These are phyloP conservation scores for Agrochola circellaris DNA, from an alignment of 2,888 invertebrate species.

Conservation along the genomic window DNA sequence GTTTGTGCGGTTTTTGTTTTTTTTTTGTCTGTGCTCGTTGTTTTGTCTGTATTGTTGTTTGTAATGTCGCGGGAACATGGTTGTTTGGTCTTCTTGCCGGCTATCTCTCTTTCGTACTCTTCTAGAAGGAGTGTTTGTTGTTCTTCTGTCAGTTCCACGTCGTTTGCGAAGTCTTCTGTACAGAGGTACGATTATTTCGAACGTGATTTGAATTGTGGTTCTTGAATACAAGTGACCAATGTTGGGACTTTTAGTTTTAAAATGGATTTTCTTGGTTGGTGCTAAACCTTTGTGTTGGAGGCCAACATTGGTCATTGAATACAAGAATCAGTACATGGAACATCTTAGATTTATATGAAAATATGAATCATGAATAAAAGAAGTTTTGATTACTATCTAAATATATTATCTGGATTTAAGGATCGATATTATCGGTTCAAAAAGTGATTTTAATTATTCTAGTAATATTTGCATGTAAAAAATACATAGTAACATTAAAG, in stretches of 20 bases:
- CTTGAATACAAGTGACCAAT: constrained; percentile 32
- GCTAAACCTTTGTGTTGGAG: not conserved
- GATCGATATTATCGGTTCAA: not conserved
- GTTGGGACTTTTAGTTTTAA: not conserved
- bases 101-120: constrained; percentile 92
- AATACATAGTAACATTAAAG: constrained; percentile 15
- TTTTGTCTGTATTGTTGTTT: constrained; percentile 82
- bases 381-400: not conserved
- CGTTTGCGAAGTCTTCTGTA: constrained; percentile 92
- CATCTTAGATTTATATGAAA: constrained; percentile 28
- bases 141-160: constrained; percentile 93
- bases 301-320: constrained; percentile 35
- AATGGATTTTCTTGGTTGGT: not conserved
- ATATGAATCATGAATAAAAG: constrained; percentile 55
- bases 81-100: constrained; percentile 83
- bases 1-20: constrained; percentile 75
- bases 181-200: constrained; percentile 65
- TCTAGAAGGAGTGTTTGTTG: constrained; percentile 92
- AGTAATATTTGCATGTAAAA: not conserved
- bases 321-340: constrained; percentile 27
- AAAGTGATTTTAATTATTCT: constrained; percentile 9
- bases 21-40: constrained; percentile 71
- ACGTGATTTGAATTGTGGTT: constrained; percentile 41
- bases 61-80: constrained; percentile 76
- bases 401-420: not conserved